phyloP scores from a whole-genome alignment of 2,888 invertebrate species.

The Epinotia ramella region DNA sequence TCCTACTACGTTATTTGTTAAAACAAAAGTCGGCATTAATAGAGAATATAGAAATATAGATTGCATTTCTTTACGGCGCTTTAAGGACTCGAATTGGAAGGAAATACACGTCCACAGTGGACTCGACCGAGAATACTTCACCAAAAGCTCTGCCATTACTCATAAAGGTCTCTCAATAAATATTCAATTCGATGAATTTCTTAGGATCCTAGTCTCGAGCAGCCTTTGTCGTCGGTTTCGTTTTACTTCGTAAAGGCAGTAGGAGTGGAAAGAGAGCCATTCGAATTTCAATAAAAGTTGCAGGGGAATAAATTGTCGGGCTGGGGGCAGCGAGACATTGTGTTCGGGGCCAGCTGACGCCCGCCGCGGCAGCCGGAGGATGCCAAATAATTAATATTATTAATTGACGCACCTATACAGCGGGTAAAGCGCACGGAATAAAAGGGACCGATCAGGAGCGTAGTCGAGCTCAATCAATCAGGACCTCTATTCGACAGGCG shows the following conservation, averaged over 20 bases:
- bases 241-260: constrained; percentile 51
- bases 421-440: constrained; percentile 12
- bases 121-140: constrained; percentile 32
- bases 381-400: constrained; percentile 50
- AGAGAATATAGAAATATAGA: constrained; percentile 4
- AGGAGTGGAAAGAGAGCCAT: constrained; percentile 57
- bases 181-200: constrained; percentile 47
- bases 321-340: constrained; percentile 59
- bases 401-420: constrained; percentile 46
- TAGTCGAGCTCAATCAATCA: constrained; percentile 24
- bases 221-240: constrained; percentile 52
- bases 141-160: constrained; percentile 42
- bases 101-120: constrained; percentile 29
- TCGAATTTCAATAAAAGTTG: constrained; percentile 78
- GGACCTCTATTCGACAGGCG: constrained; percentile 3
- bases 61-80: constrained; percentile 8
- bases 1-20: neutral
- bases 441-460: constrained; percentile 21
- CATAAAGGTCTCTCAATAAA: constrained; percentile 46
- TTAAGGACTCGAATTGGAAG: constrained; percentile 8
- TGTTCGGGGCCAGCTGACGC: constrained; percentile 66
- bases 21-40: constrained; percentile 14
- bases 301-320: constrained; percentile 72
- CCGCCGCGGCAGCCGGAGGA: constrained; percentile 44
- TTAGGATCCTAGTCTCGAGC: constrained; percentile 44